Evolutionary conservation across 2,113 vertebrate species (phyloP).

Genomic region (Alethe diademata): DNA sequence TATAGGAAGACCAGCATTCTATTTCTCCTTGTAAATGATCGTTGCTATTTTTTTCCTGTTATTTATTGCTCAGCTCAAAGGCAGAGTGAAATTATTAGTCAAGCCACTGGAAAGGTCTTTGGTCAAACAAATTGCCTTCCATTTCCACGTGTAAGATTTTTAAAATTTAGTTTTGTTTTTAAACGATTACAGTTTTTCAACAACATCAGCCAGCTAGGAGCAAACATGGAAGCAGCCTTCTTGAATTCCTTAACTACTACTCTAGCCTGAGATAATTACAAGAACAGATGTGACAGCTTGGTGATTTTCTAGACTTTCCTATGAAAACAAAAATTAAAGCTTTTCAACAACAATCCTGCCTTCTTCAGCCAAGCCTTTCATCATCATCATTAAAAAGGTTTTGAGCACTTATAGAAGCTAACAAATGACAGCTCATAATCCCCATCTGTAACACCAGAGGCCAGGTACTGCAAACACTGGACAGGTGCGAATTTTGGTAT

Average conservation of each 20-base stretch:
- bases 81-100: neutral
- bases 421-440: constrained; percentile 55
- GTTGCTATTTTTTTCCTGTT: neutral
- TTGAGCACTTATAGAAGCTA: constrained; percentile 9
- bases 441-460: constrained; percentile 39
- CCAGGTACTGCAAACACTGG: constrained; percentile 5
- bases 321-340: neutral
- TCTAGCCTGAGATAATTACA: neutral
- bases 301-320: neutral
- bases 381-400: constrained; percentile 41
- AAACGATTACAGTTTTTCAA: neutral
- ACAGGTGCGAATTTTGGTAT: constrained; percentile 26
- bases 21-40: neutral
- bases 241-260: neutral
- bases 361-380: constrained; percentile 27
- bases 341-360: constrained; percentile 10
- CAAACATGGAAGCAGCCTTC: neutral
- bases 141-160: neutral
- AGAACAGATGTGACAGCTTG: neutral
- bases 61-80: neutral
- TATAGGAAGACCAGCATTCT: neutral
- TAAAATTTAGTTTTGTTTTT: neutral
- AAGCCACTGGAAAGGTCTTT: neutral
- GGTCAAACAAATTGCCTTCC: neutral
- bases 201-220: neutral